Percentiles rank a stretch among this genome's conserved stretches.
phyloP scores from a whole-genome alignment of 2,797 vertebrate genomes.

The Uromys caudimaculatus region DNA sequence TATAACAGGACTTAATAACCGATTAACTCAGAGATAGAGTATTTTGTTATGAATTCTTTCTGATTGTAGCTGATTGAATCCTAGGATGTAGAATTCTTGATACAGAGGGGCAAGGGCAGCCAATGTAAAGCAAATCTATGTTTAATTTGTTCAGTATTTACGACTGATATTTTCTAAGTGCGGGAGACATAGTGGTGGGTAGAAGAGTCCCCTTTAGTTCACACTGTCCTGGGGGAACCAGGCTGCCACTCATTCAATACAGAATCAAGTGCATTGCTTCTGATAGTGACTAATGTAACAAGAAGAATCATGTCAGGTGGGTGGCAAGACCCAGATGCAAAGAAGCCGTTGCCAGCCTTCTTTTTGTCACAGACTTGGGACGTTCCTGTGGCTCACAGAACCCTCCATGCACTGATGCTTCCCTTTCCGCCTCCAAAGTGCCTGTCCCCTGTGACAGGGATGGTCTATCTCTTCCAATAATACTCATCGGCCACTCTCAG shows the following conservation, averaged over 20 bases:
- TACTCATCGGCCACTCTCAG: neutral
- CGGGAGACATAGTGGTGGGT: neutral
- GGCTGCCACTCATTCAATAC: neutral
- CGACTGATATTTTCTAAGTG: neutral
- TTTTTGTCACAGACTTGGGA: rapidly evolving
- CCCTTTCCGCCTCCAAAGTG: too few relatives aligned
- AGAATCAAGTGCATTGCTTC: too few relatives aligned
- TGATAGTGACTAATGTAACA: neutral
- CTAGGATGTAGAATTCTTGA: neutral
- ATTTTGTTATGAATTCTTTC: neutral
- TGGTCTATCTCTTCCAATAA: neutral
- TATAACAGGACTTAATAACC: neutral
- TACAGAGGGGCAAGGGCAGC: too few relatives aligned
- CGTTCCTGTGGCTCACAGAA: rapidly evolving
- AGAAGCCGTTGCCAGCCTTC: neutral
- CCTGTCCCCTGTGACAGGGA: neutral
- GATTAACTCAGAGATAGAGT: neutral
- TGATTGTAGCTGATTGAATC: neutral
- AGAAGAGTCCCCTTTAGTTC: neutral
- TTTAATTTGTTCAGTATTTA: neutral
- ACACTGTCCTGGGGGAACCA: neutral
- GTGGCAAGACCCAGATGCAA: too few relatives aligned
- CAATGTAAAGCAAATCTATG: neutral
- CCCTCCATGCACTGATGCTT: rapidly evolving
- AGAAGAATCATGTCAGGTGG: neutral